Evolutionary conservation across 2,888 invertebrate species (phyloP).

Genomic region (Augochlorella aurata): DNA sequence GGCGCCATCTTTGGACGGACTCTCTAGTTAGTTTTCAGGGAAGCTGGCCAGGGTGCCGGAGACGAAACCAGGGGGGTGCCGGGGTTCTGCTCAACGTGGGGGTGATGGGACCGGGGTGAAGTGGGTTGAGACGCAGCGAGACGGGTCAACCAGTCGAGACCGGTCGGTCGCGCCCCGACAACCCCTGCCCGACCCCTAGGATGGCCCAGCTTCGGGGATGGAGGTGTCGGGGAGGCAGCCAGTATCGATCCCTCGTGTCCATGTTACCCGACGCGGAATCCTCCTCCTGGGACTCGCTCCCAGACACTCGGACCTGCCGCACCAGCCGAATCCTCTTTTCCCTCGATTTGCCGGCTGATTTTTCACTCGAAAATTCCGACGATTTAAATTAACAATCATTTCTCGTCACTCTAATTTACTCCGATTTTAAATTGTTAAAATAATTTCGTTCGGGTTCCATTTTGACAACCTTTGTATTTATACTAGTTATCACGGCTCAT

Average conservation of each 20-base stretch:
- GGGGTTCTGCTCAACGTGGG: constrained; percentile 47
- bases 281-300: constrained; percentile 46
- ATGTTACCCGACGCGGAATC: constrained; percentile 75
- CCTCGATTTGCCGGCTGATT: neutral
- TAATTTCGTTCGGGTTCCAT: too few relatives aligned
- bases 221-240: constrained; percentile 64
- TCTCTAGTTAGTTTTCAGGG: constrained; percentile 70
- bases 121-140: constrained; percentile 67
- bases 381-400: too few relatives aligned
- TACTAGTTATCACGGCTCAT: too few relatives aligned
- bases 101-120: constrained; percentile 51
- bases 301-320: constrained; percentile 27
- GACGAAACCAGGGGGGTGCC: constrained; percentile 48
- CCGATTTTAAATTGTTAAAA: too few relatives aligned
- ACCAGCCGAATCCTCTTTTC: neutral
- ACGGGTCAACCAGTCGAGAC: constrained; percentile 72
- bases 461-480: too few relatives aligned
- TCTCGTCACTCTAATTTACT: too few relatives aligned
- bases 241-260: constrained; percentile 78
- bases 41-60: constrained; percentile 62
- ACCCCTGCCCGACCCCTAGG: constrained; percentile 68
- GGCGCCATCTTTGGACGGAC: constrained; percentile 78
- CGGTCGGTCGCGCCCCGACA: constrained; percentile 71
- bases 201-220: constrained; percentile 34
- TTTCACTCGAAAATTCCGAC: neutral